Evolutionary conservation across 2,888 invertebrate species (phyloP), one percentile per base, ranked within the genome.

Genomic region (Diaprepes abbreviatus): DNA sequence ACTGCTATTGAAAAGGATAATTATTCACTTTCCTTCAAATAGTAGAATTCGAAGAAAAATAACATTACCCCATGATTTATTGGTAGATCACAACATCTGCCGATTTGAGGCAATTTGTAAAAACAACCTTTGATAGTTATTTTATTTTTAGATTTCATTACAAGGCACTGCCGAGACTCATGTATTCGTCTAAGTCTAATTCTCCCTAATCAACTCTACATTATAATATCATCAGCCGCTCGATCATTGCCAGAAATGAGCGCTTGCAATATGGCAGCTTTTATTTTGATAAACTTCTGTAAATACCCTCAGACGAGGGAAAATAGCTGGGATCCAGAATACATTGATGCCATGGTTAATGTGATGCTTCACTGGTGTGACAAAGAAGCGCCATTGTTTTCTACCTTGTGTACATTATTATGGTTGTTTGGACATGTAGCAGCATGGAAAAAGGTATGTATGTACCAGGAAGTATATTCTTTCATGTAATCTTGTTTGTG

Each of bases 361-460:
- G 87, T 90, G 79, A 86, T 93, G 86, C 83, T 87, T 80, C 87
- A 90, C 63, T 91, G 89, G 84, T 90, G 90, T 77, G 90, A 89
- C 77, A 91, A 89, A 76, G 91, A 92, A 76, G 85, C 86, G 3
- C 85, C 86, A 45, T 82, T 91, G 59, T 91, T 91, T 76, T 89
- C 89, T 74, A 87, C 88, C 19, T 80, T 92, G 24, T 88, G 89
- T 55, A 91, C 92, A 0, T 86, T 91, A 31, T 80, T 92, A 38
- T 92, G 91, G 91, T 83, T 91, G 9, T 90, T 91, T 79, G 84
- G 87, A 0, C 88, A 89, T 76, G 87, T 87, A 63, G 83, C 86
- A 7, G 77, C 79, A 55, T 83, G 87, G 58, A 85, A 82, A 76
- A 77, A 84, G 82, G 72, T 72, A 24, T 50, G 59, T n/a, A 73